Base-by-base conservation (phyloP, 2,113 vertebrate species). In the Larimichthys crocea region DNA sequence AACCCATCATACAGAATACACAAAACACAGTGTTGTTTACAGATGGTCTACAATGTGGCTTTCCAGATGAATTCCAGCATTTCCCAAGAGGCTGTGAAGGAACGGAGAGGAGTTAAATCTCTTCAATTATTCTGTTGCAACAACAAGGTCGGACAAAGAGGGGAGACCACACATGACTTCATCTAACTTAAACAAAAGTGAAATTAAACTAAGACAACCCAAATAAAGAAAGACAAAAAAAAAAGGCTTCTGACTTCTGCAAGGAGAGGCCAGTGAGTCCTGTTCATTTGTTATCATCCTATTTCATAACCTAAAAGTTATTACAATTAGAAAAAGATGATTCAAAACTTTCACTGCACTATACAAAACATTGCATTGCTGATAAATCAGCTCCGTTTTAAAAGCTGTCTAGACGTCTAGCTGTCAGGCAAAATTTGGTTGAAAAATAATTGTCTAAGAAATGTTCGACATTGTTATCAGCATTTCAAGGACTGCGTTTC, bases 1-100 rank as follows among this genome's bases (percentile, higher is more conserved):
- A 71, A 62, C 62, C 62, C 66, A 69, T 44, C 48, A 42, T 5
- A 3, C 60, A n/a, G 26, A 67, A 66, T 16, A 46, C 50, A 42
- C 35, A 40, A 40, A 40, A 40, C 35, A 40, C 3, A 1, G 10
- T 46, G 29, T 56, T 70, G 26, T 76, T 17, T 35, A 26, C 65
- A 61, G 19, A 53, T 9, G 3, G 19, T 48, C 16, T 5, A n/a
- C 10, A 7, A 14, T 2, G 31, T 22, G 46, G 40, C 62, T 42
- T 31, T 22, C 4, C 31, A 31, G 19, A 3, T 17, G 20, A 68
- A 71, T 8, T 10, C 10, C 26, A 42, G 40, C 24, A 29, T 63
- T 62, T 53, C 50, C 53, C 75, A 44, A 29, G 42, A 12, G 53
- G 20, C 17, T 50, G 35, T 35, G 15, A 62, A 64, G n/a, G 42